Base-by-base conservation (phyloP, 1,140 invertebrate genomes). In the Helicoverpa armigera region DNA sequence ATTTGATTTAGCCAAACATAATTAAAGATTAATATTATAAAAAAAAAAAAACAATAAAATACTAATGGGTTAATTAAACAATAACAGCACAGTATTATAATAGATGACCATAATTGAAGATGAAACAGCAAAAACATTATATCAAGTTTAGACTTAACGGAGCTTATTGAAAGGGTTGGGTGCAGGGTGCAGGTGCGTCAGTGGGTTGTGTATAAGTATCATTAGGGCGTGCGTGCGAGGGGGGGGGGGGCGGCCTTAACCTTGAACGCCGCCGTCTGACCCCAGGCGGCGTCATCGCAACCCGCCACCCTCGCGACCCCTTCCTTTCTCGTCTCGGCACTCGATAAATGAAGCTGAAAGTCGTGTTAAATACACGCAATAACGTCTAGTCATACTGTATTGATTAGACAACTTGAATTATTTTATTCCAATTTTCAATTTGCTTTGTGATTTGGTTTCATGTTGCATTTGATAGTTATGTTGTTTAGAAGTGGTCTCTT, bases 201-300 rank as follows among this genome's bases (percentile, higher is more conserved):
- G 56, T 61, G 67, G 50, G 58, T 51, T 75, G 56, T 65, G 60
- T 65, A 54, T 77, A 65, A 65, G 74, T 77, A 77, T 77, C 48
- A 77, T 77, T 77, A 77, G 58, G 78, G 61, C 82, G 80, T 84
- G 81, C 70, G 81, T 76, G 74, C 77, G 82, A n/a, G 13, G 35
- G 63, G 9, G 63, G n/a, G 80, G 67, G 70, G 82, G 83, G 70
- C 83, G 91, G 89, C 92, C 92, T 94, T 94, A 88, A 92, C 92
- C 92, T 94, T 94, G 92, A 91, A 92, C 87, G 88, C 85, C 88
- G 85, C 88, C 90, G 91, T 91, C 91, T 92, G 91, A 91, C 91
- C 91, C 87, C 84, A 69, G 72, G 78, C 82, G 58, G 60, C 78
- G 77, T 83, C 61, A 74, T 73, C 72, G 65, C 61, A 75, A 70